Base-by-base conservation (phyloP, 2,888 invertebrate genomes). In the Arenicola marina region DNA sequence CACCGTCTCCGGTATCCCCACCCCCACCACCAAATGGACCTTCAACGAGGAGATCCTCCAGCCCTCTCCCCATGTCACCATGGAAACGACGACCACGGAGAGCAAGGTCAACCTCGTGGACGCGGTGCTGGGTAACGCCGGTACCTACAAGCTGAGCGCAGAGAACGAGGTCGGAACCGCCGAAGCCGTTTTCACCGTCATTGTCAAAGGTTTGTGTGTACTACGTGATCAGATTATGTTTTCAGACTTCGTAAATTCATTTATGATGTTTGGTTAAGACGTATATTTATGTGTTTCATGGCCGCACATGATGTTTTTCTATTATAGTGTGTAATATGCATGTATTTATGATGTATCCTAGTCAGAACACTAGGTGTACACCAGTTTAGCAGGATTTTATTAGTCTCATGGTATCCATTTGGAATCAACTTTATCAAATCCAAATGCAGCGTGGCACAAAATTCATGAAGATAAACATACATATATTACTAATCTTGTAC, bases 11-110 rank as follows among this genome's bases (percentile, higher is more conserved):
- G 92, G 92, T 56, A 89, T 89, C 79, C 92, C 92, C 21, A 85
- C 85, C 74, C 91, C 92, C 2, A 85, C 87, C 33, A 83, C 90
- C 29, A 85, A 84, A 4, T 92, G 92, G 91, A 87, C 85, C 68
- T 89, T 88, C 77, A 89, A 91, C 76, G 88, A 88, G 48, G 77
- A 83, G 59, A 74, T 80, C 2, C 75, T 80, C 62, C 67, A 69
- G 61, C 21, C 32, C 24, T 32, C 38, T 24, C 26, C 32, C 18
- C 33, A 62, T 34, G 24, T 66, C 11, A 24, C 54, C 28, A 46
- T 65, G 1, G 60, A 69, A 46, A 45, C 59, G 26, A 63, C 55
- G 48, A 44, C 51, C 4, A 58, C 44, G 3, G 33, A 51, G 33
- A 56, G 54, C 44, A 51, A 51, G 24, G 46, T 69, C 56, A 63